Base-by-base conservation (phyloP, 2,113 vertebrate genomes). In the Vulpes vulpes region DNA sequence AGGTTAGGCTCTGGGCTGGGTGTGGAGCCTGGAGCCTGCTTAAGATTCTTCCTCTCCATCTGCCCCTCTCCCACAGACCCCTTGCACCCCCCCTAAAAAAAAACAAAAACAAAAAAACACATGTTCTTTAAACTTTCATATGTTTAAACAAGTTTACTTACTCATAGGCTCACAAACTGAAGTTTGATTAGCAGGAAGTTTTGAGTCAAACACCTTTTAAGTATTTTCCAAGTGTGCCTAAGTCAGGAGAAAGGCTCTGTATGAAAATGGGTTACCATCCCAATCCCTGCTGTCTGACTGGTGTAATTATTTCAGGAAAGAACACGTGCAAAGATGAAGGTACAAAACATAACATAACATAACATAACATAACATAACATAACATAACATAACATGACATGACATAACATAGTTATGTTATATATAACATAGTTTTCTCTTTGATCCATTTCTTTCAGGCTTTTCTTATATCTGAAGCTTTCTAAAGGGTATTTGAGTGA, bases 381-480 rank as follows among this genome's bases (percentile, higher is more conserved):
- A 35, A 35, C 35, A 35, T 35, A 35, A 35, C 35, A 35, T 35
- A 35, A 35, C 35, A 35, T 35, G 2, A 35, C 35, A 35, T 35
- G 35, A 35, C 35, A 35, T 35, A 35, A 35, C 35, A 35, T 35
- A 35, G 35, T 35, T 35, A 35, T 35, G 35, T 35, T 35, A 35
- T 35, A 35, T 35, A 35, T 35, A 43, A 43, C 43, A 6, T 43
- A 97, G 76, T 20, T 90, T 95, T 96, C 30, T 60, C 65, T 96
- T 94, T 85, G 91, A 89, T 95, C 55, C 85, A 69, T 62, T 73
- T 86, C 81, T 97, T 97, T 71, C 35, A 83, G 35, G 69, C 53
- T 96, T 97, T 95, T 98, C 76, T 94, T 93, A 12, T 62, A 85
- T 78, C 71, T 65, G 94, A 95, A 69, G 55, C 71, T 98, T 98